Evolutionary conservation across 2,888 invertebrate genomes (phyloP), one percentile per base, ranked within the genome.

Genomic region (Timema cristinae): DNA sequence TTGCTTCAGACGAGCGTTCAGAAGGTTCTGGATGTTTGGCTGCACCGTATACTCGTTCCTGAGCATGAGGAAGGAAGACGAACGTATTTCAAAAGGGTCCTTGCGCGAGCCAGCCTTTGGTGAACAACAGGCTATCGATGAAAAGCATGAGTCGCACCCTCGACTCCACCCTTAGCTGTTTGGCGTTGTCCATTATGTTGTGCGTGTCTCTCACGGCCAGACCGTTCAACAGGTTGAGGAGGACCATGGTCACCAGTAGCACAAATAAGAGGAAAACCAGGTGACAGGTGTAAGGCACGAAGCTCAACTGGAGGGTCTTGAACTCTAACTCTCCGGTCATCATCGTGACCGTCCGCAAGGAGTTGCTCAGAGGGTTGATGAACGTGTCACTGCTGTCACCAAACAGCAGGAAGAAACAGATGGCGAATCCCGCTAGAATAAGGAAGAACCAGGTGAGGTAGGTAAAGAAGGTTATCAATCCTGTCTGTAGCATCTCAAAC

Each of bases 141-240:
- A 63, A 63, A 10, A 48, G 10, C 47, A 63, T 48, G 9, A 63
- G 63, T 13, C n/a, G 32, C 47, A 63, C 63, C 63, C 63, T 63
- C 47, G 63, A 63, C 47, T 48, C 47, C 47, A 63, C 63, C 11
- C 63, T 63, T 32, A 63, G 63, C 63, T 63, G 63, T 32, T 48
- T 10, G 32, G 63, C 63, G 11, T 63, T 47, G 11, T 63, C 63
- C 16, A 32, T 63, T 32, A 63, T 63, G 47, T 63, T 32, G 47
- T 63, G 63, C 63, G 63, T 63, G 63, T 63, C 63, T 32, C 63
- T 63, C 47, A 63, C 63, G 32, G 63, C 63, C 47, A 63, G 63
- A 1, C 63, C 63, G 63, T 63, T 63, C 63, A 63, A 32, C 47
- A 63, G 63, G 63, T 63, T 63, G 9, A 63, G 63, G 47, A 63